Percentiles rank a stretch among this genome's conserved stretches.
Conservation (phyloP, 2,113 vertebrate species). For the Oreochromis niloticus region DNA sequence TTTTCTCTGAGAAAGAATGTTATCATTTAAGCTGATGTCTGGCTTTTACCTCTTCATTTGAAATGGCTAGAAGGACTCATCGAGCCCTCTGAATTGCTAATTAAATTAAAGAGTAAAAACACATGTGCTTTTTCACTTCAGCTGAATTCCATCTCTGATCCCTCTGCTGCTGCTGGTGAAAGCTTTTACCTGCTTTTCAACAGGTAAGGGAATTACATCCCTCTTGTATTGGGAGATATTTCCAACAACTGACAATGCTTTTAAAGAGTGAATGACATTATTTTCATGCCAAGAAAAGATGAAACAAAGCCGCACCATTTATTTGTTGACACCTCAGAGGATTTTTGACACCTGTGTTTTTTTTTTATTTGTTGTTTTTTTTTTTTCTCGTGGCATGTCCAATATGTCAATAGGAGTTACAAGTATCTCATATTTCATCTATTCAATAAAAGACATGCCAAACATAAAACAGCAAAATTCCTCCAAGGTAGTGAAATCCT, state of each 20-base stretch:
- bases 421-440: conserved; percentile 55
- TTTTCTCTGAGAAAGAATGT: conserved; percentile 54
- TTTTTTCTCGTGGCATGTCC: conserved; percentile 47
- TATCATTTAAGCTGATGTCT: conserved; percentile 57
- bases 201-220: conserved; percentile 33
- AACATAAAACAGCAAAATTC: conserved; percentile 60
- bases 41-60: conserved; percentile 63
- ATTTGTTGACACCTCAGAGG: conserved; percentile 39
- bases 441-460: conserved; percentile 60
- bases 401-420: conserved; percentile 56
- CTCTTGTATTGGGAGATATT: conserved; percentile 27
- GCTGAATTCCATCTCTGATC: conserved; percentile 21
- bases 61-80: conserved; percentile 48
- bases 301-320: conserved; percentile 39
- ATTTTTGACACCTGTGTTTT: conserved; percentile 40
- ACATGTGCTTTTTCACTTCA: conserved; percentile 29
- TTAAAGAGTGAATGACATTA: conserved; percentile 44
- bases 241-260: conserved; percentile 41
- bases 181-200: conserved; percentile 33
- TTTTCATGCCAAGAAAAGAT: conserved; percentile 50
- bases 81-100: conserved; percentile 35
- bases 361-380: not conserved
- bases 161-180: not conserved
- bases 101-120: conserved; percentile 55
- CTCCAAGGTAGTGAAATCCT: conserved; percentile 65